A percentile compares a stretch with the other conserved stretches of the same genome.
Evolutionary conservation across 2,888 invertebrate species (phyloP).

Genomic region (Torymus tubicola): DNA sequence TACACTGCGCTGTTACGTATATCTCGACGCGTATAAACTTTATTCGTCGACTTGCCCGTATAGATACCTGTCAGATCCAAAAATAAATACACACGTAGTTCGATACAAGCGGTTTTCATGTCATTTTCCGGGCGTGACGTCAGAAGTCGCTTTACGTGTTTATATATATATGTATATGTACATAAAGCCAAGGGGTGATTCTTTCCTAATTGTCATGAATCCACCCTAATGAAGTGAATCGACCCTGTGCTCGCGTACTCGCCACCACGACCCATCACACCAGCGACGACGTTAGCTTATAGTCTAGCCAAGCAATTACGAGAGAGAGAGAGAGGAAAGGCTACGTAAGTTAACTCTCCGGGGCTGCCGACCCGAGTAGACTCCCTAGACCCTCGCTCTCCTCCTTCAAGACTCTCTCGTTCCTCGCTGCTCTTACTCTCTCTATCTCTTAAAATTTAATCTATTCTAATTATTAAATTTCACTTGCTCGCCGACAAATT

Average conservation of each 20-base stretch:
- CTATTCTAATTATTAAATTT: constrained; percentile 48
- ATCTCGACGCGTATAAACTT: constrained; percentile 41
- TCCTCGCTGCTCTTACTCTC: neutral
- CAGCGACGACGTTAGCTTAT: constrained; percentile 41
- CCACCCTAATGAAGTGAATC: constrained; percentile 62
- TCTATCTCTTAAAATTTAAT: constrained; percentile 46
- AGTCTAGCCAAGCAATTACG: constrained; percentile 50
- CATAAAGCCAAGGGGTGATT: constrained; percentile 59
- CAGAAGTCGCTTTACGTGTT: constrained; percentile 17
- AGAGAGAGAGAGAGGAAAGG: constrained; percentile 24
- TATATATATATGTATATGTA: neutral
- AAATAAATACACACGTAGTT: constrained; percentile 1
- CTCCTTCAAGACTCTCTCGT: neutral
- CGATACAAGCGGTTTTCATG: constrained; percentile 5
- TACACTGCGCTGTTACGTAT: constrained; percentile 8
- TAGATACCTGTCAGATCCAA: constrained; percentile 3
- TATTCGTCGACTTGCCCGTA: neutral
- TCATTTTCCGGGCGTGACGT: constrained; percentile 22
- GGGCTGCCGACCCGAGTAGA: neutral
- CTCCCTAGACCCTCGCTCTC: constrained; percentile 7
- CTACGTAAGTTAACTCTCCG: constrained; percentile 23
- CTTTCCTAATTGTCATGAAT: constrained; percentile 61
- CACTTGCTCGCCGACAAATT: constrained; percentile 23
- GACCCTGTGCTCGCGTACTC: constrained; percentile 53
- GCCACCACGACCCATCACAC: constrained; percentile 37